Base-by-base conservation (phyloP, 1,140 invertebrate species). In the Drosophila sproati region DNA sequence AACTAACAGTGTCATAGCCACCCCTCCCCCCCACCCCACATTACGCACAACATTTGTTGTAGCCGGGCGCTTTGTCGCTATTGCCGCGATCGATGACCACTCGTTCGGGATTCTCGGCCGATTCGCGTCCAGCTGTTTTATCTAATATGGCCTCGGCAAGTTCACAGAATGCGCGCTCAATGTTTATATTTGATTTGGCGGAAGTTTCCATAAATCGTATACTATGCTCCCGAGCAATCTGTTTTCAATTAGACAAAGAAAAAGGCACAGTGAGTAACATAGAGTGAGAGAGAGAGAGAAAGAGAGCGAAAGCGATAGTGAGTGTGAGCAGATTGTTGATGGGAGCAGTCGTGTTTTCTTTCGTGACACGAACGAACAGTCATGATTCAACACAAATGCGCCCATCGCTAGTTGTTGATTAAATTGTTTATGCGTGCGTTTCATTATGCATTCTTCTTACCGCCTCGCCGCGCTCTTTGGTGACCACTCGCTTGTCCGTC, bases 161-260 rank as follows among this genome's bases (percentile, higher is more conserved):
- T 93, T 99, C 98, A 92, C 97, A 98, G 94, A 99, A 99, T 56
- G 98, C 98, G 90, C 96, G 96, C 91, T 99, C 98, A 69, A 99
- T 99, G 93, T 99, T 99, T 88, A 99, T 97, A 90, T 99, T 98
- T 64, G 98, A 97, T 93, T 99, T 99, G 43, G 99, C 99, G 80
- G 98, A 99, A 28, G 99, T 99, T 94, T 99, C 99, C 96, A 99
- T 97, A 94, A 99, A 99, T 92, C 97, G 96, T 78, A 99, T 99
- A 75, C 97, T 95, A 94, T 99, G 98, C 93, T 99, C 98, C 91
- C 97, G 94, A n/a, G 98, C 98, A 94, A 99, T 98, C 96, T 98
- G 93, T 57, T 87, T 3, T 79, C 7, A 8, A 35, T 4, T 10
- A 45, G n/a, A 45, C 7, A 51, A 6, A 7, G 2, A 37, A 3